Evolutionary conservation across 1,140 invertebrate genomes (phyloP).

Genomic region (Grapholita molesta): DNA sequence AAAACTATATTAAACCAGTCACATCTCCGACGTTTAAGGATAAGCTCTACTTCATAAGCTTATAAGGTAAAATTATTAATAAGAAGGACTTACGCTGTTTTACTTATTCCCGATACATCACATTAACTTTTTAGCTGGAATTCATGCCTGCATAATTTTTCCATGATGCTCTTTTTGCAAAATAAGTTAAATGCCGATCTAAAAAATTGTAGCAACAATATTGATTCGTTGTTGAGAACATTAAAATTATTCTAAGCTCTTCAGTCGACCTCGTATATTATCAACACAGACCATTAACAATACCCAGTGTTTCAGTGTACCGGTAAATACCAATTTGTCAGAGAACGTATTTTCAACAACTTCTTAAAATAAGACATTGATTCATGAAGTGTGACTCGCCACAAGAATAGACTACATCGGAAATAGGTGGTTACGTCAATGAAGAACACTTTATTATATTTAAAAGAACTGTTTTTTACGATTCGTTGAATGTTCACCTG

Average conservation of each 20-base stretch:
- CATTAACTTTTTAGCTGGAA: background rate
- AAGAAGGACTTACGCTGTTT: background rate
- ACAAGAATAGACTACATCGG: slow-evolving; percentile 36
- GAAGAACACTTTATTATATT: slow-evolving; percentile 45
- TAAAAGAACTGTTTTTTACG: slow-evolving; percentile 20
- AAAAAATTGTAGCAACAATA: background rate
- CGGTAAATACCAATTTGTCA: slow-evolving; percentile 44
- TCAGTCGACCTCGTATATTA: background rate
- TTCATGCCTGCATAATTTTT: background rate
- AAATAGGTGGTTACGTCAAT: slow-evolving; percentile 70
- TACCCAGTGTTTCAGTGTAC: background rate
- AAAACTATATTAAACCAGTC: background rate
- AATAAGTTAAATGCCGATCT: background rate
- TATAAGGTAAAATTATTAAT: background rate
- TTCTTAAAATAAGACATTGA: slow-evolving; percentile 63
- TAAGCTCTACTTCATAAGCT: background rate
- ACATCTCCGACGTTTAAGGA: background rate
- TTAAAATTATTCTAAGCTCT: background rate
- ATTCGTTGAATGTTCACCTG: slow-evolving; percentile 12
- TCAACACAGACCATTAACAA: background rate
- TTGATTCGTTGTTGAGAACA: background rate
- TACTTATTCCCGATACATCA: background rate
- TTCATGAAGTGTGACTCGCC: slow-evolving; percentile 42
- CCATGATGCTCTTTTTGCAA: background rate
- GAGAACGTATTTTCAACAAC: slow-evolving; percentile 44